Conservation (phyloP, 2,888 invertebrate species). For the Drosophila tripunctata region DNA sequence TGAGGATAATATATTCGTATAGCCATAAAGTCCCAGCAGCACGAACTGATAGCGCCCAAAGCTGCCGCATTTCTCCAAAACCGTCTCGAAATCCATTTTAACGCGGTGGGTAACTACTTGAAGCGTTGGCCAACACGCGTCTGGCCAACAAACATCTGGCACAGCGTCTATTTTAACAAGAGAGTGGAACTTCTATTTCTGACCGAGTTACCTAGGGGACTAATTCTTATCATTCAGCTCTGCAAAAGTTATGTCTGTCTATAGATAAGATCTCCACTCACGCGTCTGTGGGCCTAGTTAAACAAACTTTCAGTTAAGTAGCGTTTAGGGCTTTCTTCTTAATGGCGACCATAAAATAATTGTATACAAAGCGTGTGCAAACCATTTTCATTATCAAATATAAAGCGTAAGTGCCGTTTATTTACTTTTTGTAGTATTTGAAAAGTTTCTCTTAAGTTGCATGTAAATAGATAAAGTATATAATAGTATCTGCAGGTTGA, state of each 20-base stretch:
- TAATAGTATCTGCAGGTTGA: background rate
- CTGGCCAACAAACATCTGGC: slow-evolving; percentile 7
- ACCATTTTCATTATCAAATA: background rate
- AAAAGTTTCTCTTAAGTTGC: background rate
- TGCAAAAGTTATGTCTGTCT: background rate
- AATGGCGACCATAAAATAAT: background rate
- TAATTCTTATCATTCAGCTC: slow-evolving; percentile 16
- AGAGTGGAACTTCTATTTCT: background rate
- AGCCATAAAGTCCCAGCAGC: slow-evolving; percentile 85
- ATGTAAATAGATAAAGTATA: too few relatives aligned
- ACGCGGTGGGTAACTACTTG: slow-evolving; percentile 12
- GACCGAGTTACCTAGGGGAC: background rate
- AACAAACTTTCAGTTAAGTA: slow-evolving; percentile 18
- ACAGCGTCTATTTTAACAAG: slow-evolving; percentile 15
- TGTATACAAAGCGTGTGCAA: background rate
- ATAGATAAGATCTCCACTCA: slow-evolving; percentile 26
- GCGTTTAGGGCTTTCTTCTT: background rate
- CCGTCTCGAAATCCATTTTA: slow-evolving; percentile 85
- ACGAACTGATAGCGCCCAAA: slow-evolving; percentile 85
- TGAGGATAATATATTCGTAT: slow-evolving; percentile 85
- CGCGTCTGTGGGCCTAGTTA: slow-evolving; percentile 3
- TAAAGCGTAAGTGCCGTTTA: too few relatives aligned
- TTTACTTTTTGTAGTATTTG: too few relatives aligned
- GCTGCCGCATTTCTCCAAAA: slow-evolving; percentile 85
- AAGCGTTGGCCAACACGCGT: slow-evolving; percentile 34